A percentile compares a stretch with the other conserved stretches of the same genome.
Conservation (phyloP, 2,888 invertebrate genomes). For the Xestia sexstrigata region DNA sequence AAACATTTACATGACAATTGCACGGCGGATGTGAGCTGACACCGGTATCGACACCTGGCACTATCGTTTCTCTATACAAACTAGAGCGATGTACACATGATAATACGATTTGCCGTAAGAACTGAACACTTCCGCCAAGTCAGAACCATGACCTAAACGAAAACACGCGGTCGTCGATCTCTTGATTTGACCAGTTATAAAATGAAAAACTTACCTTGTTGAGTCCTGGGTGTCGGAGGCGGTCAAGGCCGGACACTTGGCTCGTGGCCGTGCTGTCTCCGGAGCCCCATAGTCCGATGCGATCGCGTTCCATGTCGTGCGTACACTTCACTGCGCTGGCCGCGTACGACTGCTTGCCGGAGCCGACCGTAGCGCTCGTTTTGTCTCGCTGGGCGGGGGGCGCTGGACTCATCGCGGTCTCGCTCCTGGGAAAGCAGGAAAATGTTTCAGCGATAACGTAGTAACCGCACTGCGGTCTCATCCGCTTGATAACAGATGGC, state of each 20-base stretch:
- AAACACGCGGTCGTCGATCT: constrained; percentile 69
- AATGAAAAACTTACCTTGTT: constrained; percentile 91
- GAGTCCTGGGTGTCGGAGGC: constrained; percentile 92
- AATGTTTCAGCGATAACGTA: constrained; percentile 84
- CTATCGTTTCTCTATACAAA: constrained; percentile 23
- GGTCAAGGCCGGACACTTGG: constrained; percentile 92
- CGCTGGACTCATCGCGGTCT: constrained; percentile 86
- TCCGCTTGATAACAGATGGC: constrained; percentile 86
- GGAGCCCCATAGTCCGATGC: constrained; percentile 91
- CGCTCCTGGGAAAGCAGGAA: constrained; percentile 89
- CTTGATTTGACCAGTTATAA: background rate
- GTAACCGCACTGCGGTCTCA: constrained; percentile 79
- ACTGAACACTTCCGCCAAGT: constrained; percentile 75
- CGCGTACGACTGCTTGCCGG: constrained; percentile 82
- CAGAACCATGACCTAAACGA: constrained; percentile 81
- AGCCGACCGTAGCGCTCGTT: constrained; percentile 76
- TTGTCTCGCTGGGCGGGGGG: constrained; percentile 85
- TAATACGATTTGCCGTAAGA: constrained; percentile 58
- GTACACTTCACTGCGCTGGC: constrained; percentile 79
- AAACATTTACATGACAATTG: constrained; percentile 76
- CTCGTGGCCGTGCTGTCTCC: constrained; percentile 90
- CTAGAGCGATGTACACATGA: constrained; percentile 39
- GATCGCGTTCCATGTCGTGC: constrained; percentile 91
- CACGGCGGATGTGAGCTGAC: constrained; percentile 35
- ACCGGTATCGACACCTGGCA: constrained; percentile 33